Conservation (phyloP, 1,140 invertebrate species). For the Drosophila arizonae region DNA sequence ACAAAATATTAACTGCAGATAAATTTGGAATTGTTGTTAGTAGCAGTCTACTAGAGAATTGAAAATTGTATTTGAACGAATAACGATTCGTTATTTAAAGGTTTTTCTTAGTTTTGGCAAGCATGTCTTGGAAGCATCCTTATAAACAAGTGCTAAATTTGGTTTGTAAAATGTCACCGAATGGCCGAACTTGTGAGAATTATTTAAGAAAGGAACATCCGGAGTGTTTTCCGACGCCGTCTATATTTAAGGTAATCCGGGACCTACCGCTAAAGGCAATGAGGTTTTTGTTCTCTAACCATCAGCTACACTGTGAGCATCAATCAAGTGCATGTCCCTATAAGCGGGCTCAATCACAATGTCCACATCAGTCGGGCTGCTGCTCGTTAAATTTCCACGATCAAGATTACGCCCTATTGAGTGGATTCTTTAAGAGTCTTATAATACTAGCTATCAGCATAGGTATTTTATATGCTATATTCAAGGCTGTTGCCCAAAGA, state of each 20-base stretch:
- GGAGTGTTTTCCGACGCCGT: conserved; percentile 1
- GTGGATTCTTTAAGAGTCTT: conserved; percentile 7
- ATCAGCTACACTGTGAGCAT: too few relatives aligned
- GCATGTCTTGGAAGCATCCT: conserved; percentile 26
- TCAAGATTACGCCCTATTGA: background rate
- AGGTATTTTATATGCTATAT: conserved; percentile 26
- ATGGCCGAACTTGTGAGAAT: conserved; percentile 3
- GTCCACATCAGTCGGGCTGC: background rate
- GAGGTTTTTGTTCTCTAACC: background rate
- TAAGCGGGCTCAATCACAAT: background rate
- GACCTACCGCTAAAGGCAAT: conserved; percentile 7
- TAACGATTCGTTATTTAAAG: background rate
- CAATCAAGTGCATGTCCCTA: background rate
- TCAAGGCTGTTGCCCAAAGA: conserved; percentile 14
- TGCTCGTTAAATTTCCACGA: conserved; percentile 1
- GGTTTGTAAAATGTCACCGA: conserved; percentile 22
- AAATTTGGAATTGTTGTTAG: conserved; percentile 7
- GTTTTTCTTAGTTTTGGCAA: background rate
- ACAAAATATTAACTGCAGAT: too few relatives aligned
- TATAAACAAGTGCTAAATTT: conserved; percentile 14
- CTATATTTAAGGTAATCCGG: background rate
- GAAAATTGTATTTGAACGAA: too few relatives aligned
- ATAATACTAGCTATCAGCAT: conserved; percentile 22
- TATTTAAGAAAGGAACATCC: conserved; percentile 22
- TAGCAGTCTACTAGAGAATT: background rate